phyloP scores from a whole-genome alignment of 2,888 invertebrate species.

The Hirtodrosophila cameraria region DNA sequence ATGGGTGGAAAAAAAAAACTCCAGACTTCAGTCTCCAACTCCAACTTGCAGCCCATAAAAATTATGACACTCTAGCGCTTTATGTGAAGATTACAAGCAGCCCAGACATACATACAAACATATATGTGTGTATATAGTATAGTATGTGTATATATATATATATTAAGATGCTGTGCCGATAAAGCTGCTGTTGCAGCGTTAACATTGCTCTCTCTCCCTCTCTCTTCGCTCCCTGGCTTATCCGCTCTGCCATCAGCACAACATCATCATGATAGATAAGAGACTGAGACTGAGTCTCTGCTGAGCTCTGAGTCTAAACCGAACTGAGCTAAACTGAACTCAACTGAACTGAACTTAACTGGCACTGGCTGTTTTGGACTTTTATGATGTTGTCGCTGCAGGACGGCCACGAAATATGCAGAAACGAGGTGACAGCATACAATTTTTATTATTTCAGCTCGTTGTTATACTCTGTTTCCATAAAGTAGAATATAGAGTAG shows the following conservation, averaged over 20 bases:
- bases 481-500: too few species aligned
- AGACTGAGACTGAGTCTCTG: slow-evolving; percentile 21
- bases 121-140: slow-evolving; percentile 9
- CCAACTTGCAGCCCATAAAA: slow-evolving; percentile 49
- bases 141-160: slow-evolving; percentile 7
- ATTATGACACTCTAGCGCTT: slow-evolving; percentile 74
- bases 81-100: slow-evolving; percentile 1
- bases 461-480: not conserved
- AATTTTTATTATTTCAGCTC: slow-evolving; percentile 51
- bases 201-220: slow-evolving; percentile 1
- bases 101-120: not conserved
- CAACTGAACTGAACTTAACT: not conserved
- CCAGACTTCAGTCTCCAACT: slow-evolving; percentile 12
- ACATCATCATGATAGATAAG: slow-evolving; percentile 76
- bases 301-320: slow-evolving; percentile 11
- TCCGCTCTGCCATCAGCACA: slow-evolving; percentile 69
- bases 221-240: slow-evolving; percentile 42
- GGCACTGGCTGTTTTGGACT: slow-evolving; percentile 39
- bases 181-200: slow-evolving; percentile 24
- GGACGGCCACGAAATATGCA: slow-evolving; percentile 61
- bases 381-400: slow-evolving; percentile 57
- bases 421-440: slow-evolving; percentile 70
- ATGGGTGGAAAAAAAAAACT: slow-evolving; percentile 14
- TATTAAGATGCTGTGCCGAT: slow-evolving; percentile 52
- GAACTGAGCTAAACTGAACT: not conserved